A percentile compares a stretch with the other conserved stretches of the same genome.
Evolutionary conservation across 1,140 invertebrate genomes (phyloP).

Genomic region (Palaemon carinicauda): DNA sequence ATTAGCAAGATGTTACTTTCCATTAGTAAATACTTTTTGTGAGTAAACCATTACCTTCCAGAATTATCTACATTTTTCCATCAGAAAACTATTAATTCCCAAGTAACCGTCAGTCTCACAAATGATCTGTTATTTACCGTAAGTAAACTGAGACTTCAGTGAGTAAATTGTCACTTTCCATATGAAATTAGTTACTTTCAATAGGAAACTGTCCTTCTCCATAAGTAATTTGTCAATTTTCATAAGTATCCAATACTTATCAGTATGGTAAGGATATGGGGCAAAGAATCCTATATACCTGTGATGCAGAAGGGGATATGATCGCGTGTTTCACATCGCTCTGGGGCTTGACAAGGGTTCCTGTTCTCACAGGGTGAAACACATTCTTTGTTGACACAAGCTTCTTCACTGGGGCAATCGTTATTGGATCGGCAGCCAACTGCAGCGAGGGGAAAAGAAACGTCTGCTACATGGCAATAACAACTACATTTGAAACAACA

Average conservation of each 20-base stretch:
- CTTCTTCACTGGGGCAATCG: slow-evolving; percentile 61
- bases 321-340: slow-evolving; percentile 85
- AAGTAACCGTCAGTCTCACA: too few relatives aligned
- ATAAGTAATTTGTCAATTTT: too few relatives aligned
- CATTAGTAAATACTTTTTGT: too few relatives aligned
- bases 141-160: too few relatives aligned
- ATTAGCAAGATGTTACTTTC: too few relatives aligned
- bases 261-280: not conserved
- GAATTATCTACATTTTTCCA: too few relatives aligned
- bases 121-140: too few relatives aligned
- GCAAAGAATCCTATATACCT: slow-evolving; percentile 10
- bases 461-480: not conserved
- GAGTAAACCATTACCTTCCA: too few relatives aligned
- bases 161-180: too few relatives aligned
- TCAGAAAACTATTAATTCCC: too few relatives aligned
- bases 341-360: slow-evolving; percentile 73
- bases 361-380: slow-evolving; percentile 67
- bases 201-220: too few relatives aligned
- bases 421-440: slow-evolving; percentile 62
- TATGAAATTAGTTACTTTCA: too few relatives aligned
- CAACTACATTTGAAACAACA: not conserved
- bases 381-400: slow-evolving; percentile 63
- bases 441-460: not conserved
- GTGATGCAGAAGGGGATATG: slow-evolving; percentile 85
- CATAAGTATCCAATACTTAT: not conserved